These are phyloP conservation scores for Argyrosomus japonicus DNA, from an alignment of 2,113 vertebrate genomes.

Conservation along the genomic window DNA sequence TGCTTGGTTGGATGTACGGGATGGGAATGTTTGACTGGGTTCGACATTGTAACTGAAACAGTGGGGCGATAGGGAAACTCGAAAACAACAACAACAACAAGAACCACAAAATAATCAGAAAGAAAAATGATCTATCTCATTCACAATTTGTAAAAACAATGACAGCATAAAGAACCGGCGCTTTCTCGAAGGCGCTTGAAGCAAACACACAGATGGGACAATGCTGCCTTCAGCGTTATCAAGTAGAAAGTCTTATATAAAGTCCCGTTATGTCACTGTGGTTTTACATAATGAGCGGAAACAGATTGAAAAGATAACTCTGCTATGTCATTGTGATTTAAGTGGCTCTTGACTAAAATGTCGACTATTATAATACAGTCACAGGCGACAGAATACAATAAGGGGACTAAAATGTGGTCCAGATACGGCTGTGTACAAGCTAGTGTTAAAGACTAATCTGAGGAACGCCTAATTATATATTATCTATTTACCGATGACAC, in stretches of 20 bases:
- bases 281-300: too few species aligned
- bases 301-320: too few species aligned
- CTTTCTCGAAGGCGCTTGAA: background rate
- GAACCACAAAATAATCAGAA: background rate
- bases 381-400: too few species aligned
- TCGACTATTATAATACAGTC: too few species aligned
- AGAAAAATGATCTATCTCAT: background rate
- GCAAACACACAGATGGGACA: background rate
- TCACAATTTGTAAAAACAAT: background rate
- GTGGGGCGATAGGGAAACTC: background rate
- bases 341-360: too few species aligned
- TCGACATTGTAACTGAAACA: background rate
- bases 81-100: background rate
- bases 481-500: background rate
- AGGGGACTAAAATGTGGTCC: too few species aligned
- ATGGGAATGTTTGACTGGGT: background rate
- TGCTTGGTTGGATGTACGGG: background rate
- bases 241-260: background rate
- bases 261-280: too few species aligned
- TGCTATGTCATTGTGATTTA: too few species aligned
- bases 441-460: background rate
- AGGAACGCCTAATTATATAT: background rate
- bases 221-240: background rate
- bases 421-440: background rate
- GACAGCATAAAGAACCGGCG: too few species aligned